These are phyloP conservation scores for Drosophila parabipectinata DNA, from an alignment of 1,140 invertebrate species.

Conservation along the genomic window DNA sequence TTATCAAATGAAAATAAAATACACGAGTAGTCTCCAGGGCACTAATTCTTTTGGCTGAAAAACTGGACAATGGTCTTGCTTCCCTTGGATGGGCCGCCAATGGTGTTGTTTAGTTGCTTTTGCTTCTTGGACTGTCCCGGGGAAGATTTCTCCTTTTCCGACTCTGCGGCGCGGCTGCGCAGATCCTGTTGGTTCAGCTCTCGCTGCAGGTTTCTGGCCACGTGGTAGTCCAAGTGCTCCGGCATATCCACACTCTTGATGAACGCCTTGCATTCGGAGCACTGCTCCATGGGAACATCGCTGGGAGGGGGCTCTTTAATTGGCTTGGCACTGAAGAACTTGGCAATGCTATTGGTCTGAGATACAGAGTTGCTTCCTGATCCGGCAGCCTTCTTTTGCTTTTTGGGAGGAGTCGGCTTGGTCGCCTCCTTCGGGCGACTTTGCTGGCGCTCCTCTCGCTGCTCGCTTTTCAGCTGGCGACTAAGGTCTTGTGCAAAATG, in stretches of 20 bases:
- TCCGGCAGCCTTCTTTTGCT: conserved; percentile 38
- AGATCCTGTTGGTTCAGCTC: conserved; percentile 70
- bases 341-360: conserved; percentile 48
- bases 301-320: conserved; percentile 24
- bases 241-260: conserved; percentile 86
- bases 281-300: conserved; percentile 84
- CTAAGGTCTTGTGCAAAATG: conserved; percentile 86
- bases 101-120: conserved; percentile 37
- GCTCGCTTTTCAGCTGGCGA: conserved; percentile 84
- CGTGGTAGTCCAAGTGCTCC: conserved; percentile 90
- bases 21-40: not conserved
- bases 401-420: conserved; percentile 38
- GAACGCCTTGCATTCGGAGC: conserved; percentile 87
- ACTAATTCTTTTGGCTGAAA: conserved; percentile 66
- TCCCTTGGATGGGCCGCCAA: conserved; percentile 18
- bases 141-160: conserved; percentile 41
- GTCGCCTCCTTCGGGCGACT: conserved; percentile 17
- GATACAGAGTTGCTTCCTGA: not conserved
- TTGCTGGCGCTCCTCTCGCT: conserved; percentile 60
- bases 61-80: conserved; percentile 71
- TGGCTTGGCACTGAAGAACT: conserved; percentile 52
- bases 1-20: not conserved
- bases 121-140: conserved; percentile 39
- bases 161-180: conserved; percentile 28
- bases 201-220: conserved; percentile 87